A percentile compares a stretch with the other conserved stretches of the same genome.
Evolutionary conservation across 1,140 invertebrate genomes (phyloP).

Genomic region (Cyphomyrmex costatus): DNA sequence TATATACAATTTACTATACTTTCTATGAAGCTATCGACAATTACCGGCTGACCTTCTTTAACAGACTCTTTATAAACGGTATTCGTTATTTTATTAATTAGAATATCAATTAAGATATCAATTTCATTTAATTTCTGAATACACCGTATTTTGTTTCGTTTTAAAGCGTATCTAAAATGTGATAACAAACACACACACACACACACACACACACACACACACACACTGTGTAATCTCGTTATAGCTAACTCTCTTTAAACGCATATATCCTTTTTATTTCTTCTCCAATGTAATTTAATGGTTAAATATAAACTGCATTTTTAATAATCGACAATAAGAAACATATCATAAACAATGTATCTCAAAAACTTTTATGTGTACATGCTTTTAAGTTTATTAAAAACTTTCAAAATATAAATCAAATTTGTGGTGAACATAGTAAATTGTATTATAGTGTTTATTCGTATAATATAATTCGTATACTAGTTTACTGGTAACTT

Average conservation of each 20-base stretch:
- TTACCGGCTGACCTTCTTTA: background rate
- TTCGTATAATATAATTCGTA: background rate
- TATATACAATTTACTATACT: conserved; percentile 5
- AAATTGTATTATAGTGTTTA: background rate
- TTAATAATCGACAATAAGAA: background rate
- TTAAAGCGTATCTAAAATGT: background rate
- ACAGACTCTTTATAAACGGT: background rate
- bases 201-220: no score
- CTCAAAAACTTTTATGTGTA: background rate
- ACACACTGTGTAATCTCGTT: background rate
- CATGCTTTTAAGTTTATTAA: background rate
- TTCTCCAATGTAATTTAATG: background rate
- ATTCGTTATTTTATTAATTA: conserved; percentile 2
- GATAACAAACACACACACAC: no score
- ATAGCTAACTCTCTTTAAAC: conserved; percentile 4
- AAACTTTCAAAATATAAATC: background rate
- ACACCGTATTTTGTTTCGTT: background rate
- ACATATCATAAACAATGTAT: background rate
- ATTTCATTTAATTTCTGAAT: conserved; percentile 16
- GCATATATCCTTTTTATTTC: background rate
- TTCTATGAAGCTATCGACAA: background rate
- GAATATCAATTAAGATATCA: background rate
- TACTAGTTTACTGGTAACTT: conserved; percentile 28
- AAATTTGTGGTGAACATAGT: background rate
- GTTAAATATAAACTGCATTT: conserved; percentile 16